Evolutionary conservation across 2,113 vertebrate genomes (phyloP), one percentile per base, ranked within the genome.

Genomic region (Girardinichthys multiradiatus): DNA sequence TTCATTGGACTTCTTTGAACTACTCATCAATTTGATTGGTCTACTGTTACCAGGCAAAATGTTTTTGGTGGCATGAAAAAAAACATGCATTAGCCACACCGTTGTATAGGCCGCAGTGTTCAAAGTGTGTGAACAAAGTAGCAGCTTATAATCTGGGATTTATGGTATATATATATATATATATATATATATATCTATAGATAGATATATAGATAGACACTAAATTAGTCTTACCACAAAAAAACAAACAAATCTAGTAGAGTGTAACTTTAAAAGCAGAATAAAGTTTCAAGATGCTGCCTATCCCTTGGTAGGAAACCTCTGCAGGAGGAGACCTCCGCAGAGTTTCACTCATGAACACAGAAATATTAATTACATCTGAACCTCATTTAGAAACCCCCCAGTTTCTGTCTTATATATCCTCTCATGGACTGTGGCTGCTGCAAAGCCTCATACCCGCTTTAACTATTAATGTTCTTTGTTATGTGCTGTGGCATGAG

Each of bases 231-330:
- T 79, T 76, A 86, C 85, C 81, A 81, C 74, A 51, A 78, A 63
- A 77, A 77, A 81, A 72, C 77, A 45, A 54, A 51, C 2, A 51
- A 19, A 51, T 6, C 61, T 81, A 87, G 76, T 51, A 35, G 72
- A 75, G 72, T 88, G 85, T 78, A 86, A 91, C 92, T 85, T 90
- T 79, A 89, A 86, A 91, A 78, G 65, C 35, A 80, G 58, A 57
- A 39, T 54, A 78, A 54, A 70, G 85, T 72, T 77, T 31, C 72
- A 66, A 76, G 72, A 64, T 70, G 30, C 67, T 64, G 28, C 84
- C 71, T 76, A 74, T 79, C 73, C 54, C 21, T 63, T 72, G 45
- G 61, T 72, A 24, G 26, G 33, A 13, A 39, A 54, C 39, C 73
- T 81, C 76, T 75, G 63, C 79, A 70, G 60, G 60, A 48, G 30